phyloP scores from a whole-genome alignment of 1,140 invertebrate species.

The Ceratitis capitata region DNA sequence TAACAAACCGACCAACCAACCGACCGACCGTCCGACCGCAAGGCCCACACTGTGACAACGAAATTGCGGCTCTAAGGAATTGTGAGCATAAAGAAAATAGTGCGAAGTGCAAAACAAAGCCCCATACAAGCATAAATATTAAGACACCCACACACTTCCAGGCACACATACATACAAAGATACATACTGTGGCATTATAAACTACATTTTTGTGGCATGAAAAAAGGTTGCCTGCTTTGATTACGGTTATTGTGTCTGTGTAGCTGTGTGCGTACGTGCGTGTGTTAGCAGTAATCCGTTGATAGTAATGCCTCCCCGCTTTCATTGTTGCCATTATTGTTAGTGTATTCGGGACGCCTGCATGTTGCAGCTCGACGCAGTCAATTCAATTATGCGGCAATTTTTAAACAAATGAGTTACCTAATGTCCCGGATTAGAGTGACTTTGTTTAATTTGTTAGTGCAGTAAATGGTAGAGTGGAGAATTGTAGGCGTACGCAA shows the following conservation, averaged over 20 bases:
- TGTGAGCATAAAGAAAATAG: neutral
- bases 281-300: neutral
- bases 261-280: neutral
- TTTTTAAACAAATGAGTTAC: conserved; percentile 23
- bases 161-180: neutral
- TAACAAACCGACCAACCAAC: neutral
- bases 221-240: neutral
- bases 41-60: conserved; percentile 1
- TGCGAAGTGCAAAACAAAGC: conserved; percentile 7
- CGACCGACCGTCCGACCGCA: neutral
- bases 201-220: neutral
- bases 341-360: neutral
- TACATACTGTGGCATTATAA: neutral
- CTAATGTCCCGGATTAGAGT: neutral
- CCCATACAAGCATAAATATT: neutral
- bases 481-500: neutral
- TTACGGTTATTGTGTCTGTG: neutral
- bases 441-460: neutral
- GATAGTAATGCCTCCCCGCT: neutral
- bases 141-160: neutral
- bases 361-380: neutral
- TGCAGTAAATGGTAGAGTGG: no score
- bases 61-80: neutral
- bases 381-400: neutral
- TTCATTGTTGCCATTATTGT: neutral